Evolutionary conservation across 2,888 invertebrate species (phyloP).

Genomic region (Koerneria pararmatus): DNA sequence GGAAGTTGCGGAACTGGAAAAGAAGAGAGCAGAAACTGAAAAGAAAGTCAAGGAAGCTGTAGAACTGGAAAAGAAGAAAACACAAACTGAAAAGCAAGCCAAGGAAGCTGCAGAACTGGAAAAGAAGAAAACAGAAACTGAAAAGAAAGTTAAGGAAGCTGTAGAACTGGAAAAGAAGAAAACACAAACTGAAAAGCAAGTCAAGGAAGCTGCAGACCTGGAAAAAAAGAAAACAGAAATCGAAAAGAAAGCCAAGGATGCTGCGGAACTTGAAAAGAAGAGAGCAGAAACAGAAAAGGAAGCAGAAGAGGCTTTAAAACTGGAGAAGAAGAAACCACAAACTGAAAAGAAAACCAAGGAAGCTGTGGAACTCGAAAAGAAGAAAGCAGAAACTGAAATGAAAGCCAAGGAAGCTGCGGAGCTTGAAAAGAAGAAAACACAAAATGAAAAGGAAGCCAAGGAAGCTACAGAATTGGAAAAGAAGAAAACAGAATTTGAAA

Average conservation of each 20-base stretch:
- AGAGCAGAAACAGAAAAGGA: conserved; percentile 2
- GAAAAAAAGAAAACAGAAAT: conserved; percentile 4
- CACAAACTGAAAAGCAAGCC: conserved; percentile 21
- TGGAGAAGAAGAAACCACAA: conserved; percentile 1
- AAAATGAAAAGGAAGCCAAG: conserved; percentile 10
- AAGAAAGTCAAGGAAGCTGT: conserved; percentile 13
- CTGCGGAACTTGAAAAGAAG: neutral
- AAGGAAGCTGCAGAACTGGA: neutral
- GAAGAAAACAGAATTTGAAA: conserved; percentile 2
- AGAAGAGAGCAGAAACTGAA: conserved; percentile 7
- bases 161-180: neutral
- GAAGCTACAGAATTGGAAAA: neutral
- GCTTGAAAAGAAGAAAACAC: conserved; percentile 1
- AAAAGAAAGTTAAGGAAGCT: conserved; percentile 11
- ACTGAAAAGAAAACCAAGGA: conserved; percentile 11
- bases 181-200: conserved; percentile 11
- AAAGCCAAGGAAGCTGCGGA: conserved; percentile 7
- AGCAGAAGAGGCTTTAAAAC: neutral
- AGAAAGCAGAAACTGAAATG: neutral
- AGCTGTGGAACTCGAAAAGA: neutral
- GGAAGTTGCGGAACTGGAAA: neutral
- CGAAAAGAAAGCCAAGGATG: conserved; percentile 8
- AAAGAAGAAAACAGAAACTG: conserved; percentile 2
- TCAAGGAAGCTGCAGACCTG: neutral
- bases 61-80: neutral